phyloP scores from a whole-genome alignment of 2,888 invertebrate species.

The Epinotia demarniana region DNA sequence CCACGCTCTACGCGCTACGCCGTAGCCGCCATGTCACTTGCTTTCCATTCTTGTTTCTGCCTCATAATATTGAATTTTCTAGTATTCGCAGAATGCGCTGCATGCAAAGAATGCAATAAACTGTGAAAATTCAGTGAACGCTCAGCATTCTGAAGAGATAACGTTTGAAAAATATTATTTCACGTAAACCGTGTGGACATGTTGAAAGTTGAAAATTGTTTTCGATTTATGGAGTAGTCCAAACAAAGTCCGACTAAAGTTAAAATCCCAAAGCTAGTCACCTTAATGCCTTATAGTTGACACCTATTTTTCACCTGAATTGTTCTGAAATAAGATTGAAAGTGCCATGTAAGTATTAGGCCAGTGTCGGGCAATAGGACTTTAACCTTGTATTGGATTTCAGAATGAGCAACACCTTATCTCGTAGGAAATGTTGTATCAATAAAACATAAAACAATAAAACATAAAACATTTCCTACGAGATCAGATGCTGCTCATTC shows the following conservation, averaged over 20 bases:
- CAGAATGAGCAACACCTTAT: too few species aligned
- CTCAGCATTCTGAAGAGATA: conserved; percentile 23
- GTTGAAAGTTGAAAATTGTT: conserved; percentile 10
- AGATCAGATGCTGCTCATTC: neutral
- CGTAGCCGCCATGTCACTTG: conserved; percentile 22
- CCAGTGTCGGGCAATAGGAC: too few species aligned
- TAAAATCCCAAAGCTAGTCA: too few species aligned
- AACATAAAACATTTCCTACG: neutral
- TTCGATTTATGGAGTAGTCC: neutral
- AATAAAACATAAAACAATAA: too few species aligned
- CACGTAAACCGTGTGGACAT: neutral
- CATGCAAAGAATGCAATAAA: conserved; percentile 30
- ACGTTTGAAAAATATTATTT: conserved; percentile 22
- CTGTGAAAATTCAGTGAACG: conserved; percentile 29
- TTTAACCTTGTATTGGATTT: neutral
- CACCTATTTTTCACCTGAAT: too few species aligned
- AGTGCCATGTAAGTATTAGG: too few species aligned
- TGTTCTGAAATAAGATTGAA: too few species aligned
- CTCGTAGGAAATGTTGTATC: too few species aligned
- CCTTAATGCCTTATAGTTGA: too few species aligned
- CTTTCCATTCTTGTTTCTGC: conserved; percentile 19
- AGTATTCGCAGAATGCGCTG: conserved; percentile 15
- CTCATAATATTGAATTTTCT: conserved; percentile 33
- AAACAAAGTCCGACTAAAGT: neutral
- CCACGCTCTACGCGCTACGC: conserved; percentile 16